These are phyloP conservation scores for Cetoscarus ocellatus DNA, from an alignment of 2,797 vertebrate genomes.

Conservation along the genomic window DNA sequence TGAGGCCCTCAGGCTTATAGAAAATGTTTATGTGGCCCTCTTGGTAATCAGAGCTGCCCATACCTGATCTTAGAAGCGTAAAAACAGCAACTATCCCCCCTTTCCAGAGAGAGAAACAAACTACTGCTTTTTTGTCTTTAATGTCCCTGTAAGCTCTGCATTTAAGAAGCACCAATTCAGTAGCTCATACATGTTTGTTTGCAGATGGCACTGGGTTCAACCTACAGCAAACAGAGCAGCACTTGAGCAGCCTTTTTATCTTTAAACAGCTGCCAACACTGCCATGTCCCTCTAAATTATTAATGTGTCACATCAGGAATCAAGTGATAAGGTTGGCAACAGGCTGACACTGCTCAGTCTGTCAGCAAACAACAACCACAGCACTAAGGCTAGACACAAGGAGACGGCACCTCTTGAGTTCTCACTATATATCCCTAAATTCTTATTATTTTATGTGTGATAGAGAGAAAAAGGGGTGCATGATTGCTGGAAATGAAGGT, in stretches of 20 bases:
- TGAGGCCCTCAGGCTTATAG: too few relatives aligned
- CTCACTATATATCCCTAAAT: background rate
- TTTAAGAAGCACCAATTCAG: too few relatives aligned
- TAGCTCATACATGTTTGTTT: slow-evolving; percentile 13
- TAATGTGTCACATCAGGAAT: slow-evolving; percentile 68
- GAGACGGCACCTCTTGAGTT: background rate
- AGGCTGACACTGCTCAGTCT: slow-evolving; percentile 30
- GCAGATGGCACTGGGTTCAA: slow-evolving; percentile 18
- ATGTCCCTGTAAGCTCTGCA: too few relatives aligned
- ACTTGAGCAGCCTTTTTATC: slow-evolving; percentile 21
- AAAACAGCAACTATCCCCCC: too few relatives aligned
- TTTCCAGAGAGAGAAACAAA: too few relatives aligned
- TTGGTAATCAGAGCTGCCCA: too few relatives aligned
- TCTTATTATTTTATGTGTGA: background rate
- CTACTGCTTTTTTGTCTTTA: too few relatives aligned
- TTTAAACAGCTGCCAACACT: slow-evolving; percentile 52
- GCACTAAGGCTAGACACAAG: background rate
- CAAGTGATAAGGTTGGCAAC: slow-evolving; percentile 45
- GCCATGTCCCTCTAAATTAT: slow-evolving; percentile 69
- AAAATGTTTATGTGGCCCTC: too few relatives aligned
- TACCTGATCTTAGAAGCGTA: too few relatives aligned
- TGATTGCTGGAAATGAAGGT: background rate
- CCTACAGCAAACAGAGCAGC: slow-evolving; percentile 9
- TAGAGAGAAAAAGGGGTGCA: background rate
- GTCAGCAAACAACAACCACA: slow-evolving; percentile 24